phyloP scores from a whole-genome alignment of 2,797 vertebrate genomes.

The Myioborus melanocephalus region DNA sequence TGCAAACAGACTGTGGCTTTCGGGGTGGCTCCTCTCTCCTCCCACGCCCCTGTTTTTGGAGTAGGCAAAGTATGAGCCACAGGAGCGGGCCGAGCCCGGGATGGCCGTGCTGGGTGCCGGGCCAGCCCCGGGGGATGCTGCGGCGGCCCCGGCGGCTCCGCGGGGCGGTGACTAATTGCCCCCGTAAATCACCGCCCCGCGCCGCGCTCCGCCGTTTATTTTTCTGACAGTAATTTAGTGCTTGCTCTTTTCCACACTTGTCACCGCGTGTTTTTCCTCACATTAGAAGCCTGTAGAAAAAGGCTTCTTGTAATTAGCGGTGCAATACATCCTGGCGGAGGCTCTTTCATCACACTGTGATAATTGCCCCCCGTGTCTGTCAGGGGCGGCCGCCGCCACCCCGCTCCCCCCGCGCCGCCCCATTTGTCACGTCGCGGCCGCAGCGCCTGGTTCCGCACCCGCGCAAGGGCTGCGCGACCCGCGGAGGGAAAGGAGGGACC shows the following conservation, averaged over 20 bases:
- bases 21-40: background rate
- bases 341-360: slow-evolving; percentile 99
- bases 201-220: slow-evolving; percentile 94
- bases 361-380: slow-evolving; percentile 99
- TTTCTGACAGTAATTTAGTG: slow-evolving; percentile 99
- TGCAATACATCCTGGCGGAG: slow-evolving; percentile 84
- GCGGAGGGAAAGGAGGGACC: slow-evolving; percentile 54
- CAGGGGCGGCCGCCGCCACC: slow-evolving; percentile 88
- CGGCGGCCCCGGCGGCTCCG: slow-evolving; percentile 81
- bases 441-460: background rate
- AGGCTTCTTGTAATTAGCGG: slow-evolving; percentile 99
- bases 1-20: background rate
- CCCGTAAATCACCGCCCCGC: slow-evolving; percentile 95
- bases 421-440: slow-evolving; percentile 85
- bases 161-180: slow-evolving; percentile 99
- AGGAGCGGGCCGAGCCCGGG: background rate
- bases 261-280: slow-evolving; percentile 98
- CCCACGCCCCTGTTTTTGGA: accelerated
- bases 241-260: slow-evolving; percentile 99
- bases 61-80: background rate
- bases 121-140: background rate
- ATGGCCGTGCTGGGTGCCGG: background rate
- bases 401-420: slow-evolving; percentile 75
- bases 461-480: background rate
- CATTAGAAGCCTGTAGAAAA: slow-evolving; percentile 98